These are phyloP conservation scores for Nymphalis c-album DNA, from an alignment of 2,888 invertebrate genomes.

Conservation along the genomic window DNA sequence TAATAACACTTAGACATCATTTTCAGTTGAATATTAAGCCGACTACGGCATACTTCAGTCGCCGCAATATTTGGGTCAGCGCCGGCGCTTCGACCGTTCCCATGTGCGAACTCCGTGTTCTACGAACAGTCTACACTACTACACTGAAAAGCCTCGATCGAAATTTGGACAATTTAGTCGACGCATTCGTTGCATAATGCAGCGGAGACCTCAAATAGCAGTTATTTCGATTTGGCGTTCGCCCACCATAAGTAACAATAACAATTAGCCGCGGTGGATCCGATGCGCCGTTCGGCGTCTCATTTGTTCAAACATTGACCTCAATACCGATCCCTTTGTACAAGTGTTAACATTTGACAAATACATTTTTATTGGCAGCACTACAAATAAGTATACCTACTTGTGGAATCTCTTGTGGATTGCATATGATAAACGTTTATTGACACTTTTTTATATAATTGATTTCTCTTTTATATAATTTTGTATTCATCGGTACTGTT, in stretches of 20 bases:
- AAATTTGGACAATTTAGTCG: conserved; percentile 27
- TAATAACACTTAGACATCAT: not conserved
- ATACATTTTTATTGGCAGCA: not conserved
- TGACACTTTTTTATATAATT: too few species aligned
- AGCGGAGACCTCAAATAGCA: conserved; percentile 39
- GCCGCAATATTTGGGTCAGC: conserved; percentile 13
- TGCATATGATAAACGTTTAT: not conserved
- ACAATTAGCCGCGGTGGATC: conserved; percentile 38
- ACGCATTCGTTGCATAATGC: conserved; percentile 27
- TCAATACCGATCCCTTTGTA: conserved; percentile 33
- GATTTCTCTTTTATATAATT: too few species aligned
- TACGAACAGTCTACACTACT: not conserved
- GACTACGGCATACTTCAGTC: not conserved
- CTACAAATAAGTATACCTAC: not conserved
- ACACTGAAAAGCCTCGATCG: conserved; percentile 11
- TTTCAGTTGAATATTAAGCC: not conserved
- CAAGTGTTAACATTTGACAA: conserved; percentile 11
- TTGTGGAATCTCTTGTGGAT: not conserved
- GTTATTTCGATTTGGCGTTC: conserved; percentile 40
- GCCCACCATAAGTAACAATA: conserved; percentile 40
- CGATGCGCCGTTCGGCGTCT: conserved; percentile 34
- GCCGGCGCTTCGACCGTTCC: conserved; percentile 2
- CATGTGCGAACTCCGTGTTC: not conserved
- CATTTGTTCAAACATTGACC: conserved; percentile 39
- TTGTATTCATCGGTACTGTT: too few species aligned